Evolutionary conservation across 2,113 vertebrate genomes (phyloP).

Genomic region (Microtus richardsoni): DNA sequence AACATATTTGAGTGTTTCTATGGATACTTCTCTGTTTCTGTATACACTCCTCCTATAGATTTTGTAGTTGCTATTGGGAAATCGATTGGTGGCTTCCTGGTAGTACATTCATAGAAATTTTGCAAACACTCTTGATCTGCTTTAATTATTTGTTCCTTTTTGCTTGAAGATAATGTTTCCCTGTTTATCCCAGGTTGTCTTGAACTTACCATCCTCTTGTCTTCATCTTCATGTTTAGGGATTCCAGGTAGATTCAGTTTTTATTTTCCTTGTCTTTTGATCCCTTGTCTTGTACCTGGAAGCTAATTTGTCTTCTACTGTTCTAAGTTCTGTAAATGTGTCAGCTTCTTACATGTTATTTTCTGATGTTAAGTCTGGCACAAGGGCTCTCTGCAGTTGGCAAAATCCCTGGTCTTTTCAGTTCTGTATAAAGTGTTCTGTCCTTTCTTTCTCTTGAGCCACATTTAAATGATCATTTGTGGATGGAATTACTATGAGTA

Average conservation of each 20-base stretch:
- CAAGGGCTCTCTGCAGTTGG: too few species aligned
- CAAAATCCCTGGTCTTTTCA: neutral
- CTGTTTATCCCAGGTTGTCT: neutral
- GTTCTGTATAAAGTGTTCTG: neutral
- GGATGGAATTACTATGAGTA: neutral
- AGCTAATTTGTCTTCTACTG: neutral
- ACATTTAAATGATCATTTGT: neutral
- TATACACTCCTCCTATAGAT: neutral
- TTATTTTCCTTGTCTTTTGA: too few species aligned
- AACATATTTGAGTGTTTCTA: neutral
- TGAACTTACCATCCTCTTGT: neutral
- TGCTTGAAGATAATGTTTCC: neutral
- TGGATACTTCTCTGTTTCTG: neutral
- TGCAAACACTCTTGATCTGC: neutral
- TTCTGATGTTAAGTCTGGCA: too few species aligned
- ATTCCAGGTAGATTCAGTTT: neutral
- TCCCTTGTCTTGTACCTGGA: neutral
- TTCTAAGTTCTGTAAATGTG: neutral
- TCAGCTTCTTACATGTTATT: neutral
- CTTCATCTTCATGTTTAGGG: too few species aligned
- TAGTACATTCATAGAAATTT: neutral
- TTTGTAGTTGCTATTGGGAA: neutral
- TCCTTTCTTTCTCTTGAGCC: neutral
- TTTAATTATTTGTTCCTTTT: neutral
- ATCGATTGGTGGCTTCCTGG: rapidly evolving